Evolutionary conservation across 92 coral and sea anemone species (phyloP).

Genomic region (Pocillopora grandis): DNA sequence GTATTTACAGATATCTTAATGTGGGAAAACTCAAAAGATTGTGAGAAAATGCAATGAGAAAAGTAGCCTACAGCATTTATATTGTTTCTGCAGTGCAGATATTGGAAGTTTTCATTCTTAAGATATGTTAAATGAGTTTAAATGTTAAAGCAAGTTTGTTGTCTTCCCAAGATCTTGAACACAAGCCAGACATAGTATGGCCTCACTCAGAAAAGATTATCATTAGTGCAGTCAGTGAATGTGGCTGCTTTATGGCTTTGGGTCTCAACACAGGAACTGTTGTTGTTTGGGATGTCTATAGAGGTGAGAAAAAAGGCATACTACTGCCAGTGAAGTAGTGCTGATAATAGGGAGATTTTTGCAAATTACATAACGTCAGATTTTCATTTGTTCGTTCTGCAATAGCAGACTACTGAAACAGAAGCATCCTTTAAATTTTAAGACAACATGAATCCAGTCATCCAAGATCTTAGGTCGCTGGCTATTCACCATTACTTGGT

Average conservation of each 20-base stretch:
- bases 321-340: not conserved
- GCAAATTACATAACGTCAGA: not conserved
- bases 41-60: too few relatives aligned
- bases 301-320: constrained; percentile 59
- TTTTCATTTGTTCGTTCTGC: too few relatives aligned
- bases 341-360: too few relatives aligned
- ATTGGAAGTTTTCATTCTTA: too few relatives aligned
- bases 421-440: too few relatives aligned
- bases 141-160: not conserved
- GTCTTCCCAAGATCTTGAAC: constrained; percentile 73
- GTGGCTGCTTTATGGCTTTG: constrained; percentile 74
- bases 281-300: constrained; percentile 86
- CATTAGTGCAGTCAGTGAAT: constrained; percentile 75
- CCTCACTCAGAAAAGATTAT: constrained; percentile 66
- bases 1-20: not conserved
- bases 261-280: constrained; percentile 81
- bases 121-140: not conserved
- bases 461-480: too few relatives aligned
- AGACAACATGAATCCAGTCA: too few relatives aligned
- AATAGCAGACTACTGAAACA: too few relatives aligned
- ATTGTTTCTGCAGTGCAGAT: too few relatives aligned
- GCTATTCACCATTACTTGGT: too few relatives aligned
- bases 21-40: too few relatives aligned
- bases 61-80: too few relatives aligned
- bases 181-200: constrained; percentile 92